Evolutionary conservation across 2,113 vertebrate species (phyloP).

Genomic region (Azemiops feae): DNA sequence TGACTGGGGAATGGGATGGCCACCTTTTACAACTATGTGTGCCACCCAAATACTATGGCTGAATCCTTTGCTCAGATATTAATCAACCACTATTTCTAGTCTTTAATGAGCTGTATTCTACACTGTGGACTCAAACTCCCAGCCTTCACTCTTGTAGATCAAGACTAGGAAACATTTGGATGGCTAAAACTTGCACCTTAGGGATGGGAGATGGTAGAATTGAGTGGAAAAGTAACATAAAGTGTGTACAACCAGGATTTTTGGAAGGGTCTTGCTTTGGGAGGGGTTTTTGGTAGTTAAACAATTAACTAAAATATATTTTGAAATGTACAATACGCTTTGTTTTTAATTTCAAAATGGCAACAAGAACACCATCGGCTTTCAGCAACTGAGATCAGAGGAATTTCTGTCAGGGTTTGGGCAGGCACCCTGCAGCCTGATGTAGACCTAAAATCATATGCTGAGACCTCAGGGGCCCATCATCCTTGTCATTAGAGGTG

Average conservation of each 20-base stretch:
- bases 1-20: background rate
- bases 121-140: background rate
- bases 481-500: too few species aligned
- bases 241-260: background rate
- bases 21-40: background rate
- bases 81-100: background rate
- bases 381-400: background rate
- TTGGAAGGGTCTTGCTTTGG: background rate
- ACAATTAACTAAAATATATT: background rate
- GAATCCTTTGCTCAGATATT: background rate
- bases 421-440: background rate
- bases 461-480: too few species aligned
- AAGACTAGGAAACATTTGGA: background rate
- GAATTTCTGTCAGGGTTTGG: background rate
- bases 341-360: background rate
- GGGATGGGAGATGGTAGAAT: background rate
- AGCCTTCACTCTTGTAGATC: background rate
- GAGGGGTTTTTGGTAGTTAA: background rate
- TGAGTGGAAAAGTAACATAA: background rate
- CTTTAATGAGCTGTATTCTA: background rate
- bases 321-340: background rate
- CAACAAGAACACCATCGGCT: background rate
- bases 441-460: background rate
- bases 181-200: background rate
- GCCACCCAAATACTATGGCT: background rate